phyloP scores from a whole-genome alignment of 2,888 invertebrate genomes.

The Mimumesa dahlbomi region DNA sequence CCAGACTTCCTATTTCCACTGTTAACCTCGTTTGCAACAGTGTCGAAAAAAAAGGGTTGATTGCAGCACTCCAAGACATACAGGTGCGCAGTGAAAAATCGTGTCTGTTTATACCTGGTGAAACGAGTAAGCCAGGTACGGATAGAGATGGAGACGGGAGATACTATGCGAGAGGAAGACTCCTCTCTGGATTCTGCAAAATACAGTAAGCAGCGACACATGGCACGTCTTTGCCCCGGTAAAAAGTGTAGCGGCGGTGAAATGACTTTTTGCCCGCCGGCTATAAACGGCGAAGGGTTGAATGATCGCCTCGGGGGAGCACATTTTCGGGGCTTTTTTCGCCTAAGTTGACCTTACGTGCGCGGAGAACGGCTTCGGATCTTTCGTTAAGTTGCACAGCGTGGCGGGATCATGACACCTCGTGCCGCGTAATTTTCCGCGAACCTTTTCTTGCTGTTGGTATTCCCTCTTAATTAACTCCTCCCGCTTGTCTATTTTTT shows the following conservation, averaged over 20 bases:
- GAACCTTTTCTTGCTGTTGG: background rate
- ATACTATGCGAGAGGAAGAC: no score
- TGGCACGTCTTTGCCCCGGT: constrained; percentile 34
- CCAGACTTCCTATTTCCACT: no score
- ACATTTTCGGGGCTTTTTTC: constrained; percentile 47
- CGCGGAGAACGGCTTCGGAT: constrained; percentile 25
- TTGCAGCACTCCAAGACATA: no score
- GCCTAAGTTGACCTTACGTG: constrained; percentile 43
- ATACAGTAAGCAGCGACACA: constrained; percentile 41
- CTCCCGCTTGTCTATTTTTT: no score
- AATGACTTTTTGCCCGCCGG: constrained; percentile 46
- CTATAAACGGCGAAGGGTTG: constrained; percentile 50
- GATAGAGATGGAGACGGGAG: constrained; percentile 1
- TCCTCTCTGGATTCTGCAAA: constrained; percentile 25
- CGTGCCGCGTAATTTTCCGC: constrained; percentile 27
- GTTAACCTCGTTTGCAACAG: background rate
- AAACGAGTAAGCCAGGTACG: background rate
- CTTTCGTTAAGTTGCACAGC: constrained; percentile 52
- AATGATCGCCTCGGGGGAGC: constrained; percentile 53
- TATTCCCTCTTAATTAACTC: constrained; percentile 46
- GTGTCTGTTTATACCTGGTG: background rate
- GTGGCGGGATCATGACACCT: constrained; percentile 34
- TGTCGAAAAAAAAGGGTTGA: background rate
- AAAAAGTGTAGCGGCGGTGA: constrained; percentile 53
- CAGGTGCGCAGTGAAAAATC: background rate